Base-by-base conservation (phyloP, 2,113 vertebrate genomes). In the Morone chrysops region DNA sequence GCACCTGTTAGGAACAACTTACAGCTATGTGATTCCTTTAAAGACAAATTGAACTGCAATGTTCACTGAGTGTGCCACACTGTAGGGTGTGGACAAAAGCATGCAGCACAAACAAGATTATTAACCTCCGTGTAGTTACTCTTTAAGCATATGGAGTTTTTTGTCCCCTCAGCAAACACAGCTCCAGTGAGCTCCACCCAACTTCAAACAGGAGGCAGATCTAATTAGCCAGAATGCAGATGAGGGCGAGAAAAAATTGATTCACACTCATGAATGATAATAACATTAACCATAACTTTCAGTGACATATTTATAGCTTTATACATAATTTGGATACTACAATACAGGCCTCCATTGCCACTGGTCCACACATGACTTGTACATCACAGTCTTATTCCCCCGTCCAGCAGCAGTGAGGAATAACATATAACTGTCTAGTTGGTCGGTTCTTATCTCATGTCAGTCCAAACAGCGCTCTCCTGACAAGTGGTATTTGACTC, bases 401-500 rank as follows among this genome's bases (percentile, higher is more conserved):
- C 69, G 73, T 82, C 68, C 82, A 79, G 76, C 79, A 73, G 80
- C 70, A 59, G 66, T 67, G 78, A 85, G 74, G 75, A 86, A 71
- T 81, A 87, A 82, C 88, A 86, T 85, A 70, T 81, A 90, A 87
- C 85, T 85, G 85, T 92, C 83, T 78, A 73, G 85, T 73, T 85
- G 83, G 70, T 90, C 65, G 61, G 80, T 92, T 93, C 93, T 94
- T 94, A 94, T 94, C 92, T 94, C 89, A 88, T 90, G 88, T 92
- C 91, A 87, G 89, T 91, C 92, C 93, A 90, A 93, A 90, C 91
- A 88, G 87, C 41, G 67, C 90, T 92, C 89, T 93, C 80, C 93
- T 94, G 94, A 94, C 83, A 90, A 90, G 90, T 87, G 89, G 86
- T 90, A 86, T 93, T 94, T 93, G 91, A 91, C 90, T 94, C 88